phyloP scores from a whole-genome alignment of 2,888 invertebrate species.

The Chironomus riparius region DNA sequence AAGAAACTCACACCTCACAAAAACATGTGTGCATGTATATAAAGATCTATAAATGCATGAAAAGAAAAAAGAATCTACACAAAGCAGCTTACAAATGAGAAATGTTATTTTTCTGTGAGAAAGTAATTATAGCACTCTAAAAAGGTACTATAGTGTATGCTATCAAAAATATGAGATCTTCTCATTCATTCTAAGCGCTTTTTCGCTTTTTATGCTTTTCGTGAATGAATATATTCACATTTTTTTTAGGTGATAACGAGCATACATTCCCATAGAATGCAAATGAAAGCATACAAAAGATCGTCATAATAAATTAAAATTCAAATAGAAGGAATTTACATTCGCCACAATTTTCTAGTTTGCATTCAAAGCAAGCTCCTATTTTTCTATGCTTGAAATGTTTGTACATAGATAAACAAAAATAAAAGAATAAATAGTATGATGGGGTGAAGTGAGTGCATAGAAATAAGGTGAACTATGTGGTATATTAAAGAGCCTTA shows the following conservation, averaged over 20 bases:
- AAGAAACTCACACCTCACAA: no score
- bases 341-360: slow-evolving; percentile 7
- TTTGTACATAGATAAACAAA: not conserved
- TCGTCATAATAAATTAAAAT: slow-evolving; percentile 12
- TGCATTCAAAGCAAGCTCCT: not conserved
- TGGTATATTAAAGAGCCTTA: not conserved
- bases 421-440: not conserved
- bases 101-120: not conserved
- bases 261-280: not conserved
- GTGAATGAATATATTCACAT: not conserved
- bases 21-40: not conserved
- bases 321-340: slow-evolving; percentile 10
- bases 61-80: not conserved
- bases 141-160: not conserved
- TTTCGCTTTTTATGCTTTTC: not conserved
- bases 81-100: not conserved
- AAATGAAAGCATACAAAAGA: slow-evolving; percentile 1
- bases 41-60: not conserved
- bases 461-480: not conserved
- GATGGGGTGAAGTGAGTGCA: not conserved
- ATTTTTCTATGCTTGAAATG: no score
- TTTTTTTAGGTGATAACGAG: not conserved
- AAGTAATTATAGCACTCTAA: slow-evolving; percentile 8
- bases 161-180: slow-evolving; percentile 2
- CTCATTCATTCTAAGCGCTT: not conserved